Evolutionary conservation across 2,113 vertebrate species (phyloP).

Genomic region (Oryzias curvinotus): DNA sequence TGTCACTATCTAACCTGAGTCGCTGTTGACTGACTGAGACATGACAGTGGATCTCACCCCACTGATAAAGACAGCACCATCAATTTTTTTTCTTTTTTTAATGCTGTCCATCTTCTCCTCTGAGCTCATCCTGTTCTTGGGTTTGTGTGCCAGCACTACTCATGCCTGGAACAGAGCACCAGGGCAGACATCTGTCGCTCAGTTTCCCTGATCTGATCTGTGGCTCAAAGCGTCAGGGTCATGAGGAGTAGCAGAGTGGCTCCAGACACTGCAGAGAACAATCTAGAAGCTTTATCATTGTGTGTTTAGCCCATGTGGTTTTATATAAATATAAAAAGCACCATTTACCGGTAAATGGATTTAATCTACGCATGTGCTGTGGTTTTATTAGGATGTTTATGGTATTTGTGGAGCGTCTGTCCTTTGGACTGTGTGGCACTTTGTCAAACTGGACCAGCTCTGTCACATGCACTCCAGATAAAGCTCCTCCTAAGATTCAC

Average conservation of each 20-base stretch:
- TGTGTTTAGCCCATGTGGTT: constrained; percentile 5
- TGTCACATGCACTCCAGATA: constrained; percentile 34
- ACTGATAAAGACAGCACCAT: constrained; percentile 30
- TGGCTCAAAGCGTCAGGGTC: constrained; percentile 61
- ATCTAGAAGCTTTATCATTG: constrained; percentile 34
- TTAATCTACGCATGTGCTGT: constrained; percentile 10
- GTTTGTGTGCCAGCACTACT: constrained; percentile 62
- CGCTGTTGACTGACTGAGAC: constrained; percentile 63
- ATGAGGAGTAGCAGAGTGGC: constrained; percentile 61
- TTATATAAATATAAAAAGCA: too few relatives aligned
- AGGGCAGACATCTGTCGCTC: constrained; percentile 73
- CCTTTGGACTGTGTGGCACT: constrained; percentile 33
- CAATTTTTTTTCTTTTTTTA: constrained; percentile 34
- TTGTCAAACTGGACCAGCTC: constrained; percentile 34
- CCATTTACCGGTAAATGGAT: constrained; percentile 2
- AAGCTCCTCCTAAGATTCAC: constrained; percentile 35
- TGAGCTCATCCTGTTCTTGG: constrained; percentile 28
- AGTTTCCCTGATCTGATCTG: constrained; percentile 69
- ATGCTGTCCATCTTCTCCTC: constrained; percentile 22
- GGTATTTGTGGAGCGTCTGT: constrained; percentile 45
- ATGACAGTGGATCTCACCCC: constrained; percentile 61
- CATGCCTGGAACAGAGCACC: constrained; percentile 66
- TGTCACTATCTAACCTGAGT: constrained; percentile 62
- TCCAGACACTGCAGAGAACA: constrained; percentile 43
- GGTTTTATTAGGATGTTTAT: constrained; percentile 40